Percentiles rank a stretch among this genome's conserved stretches.
phyloP scores from a whole-genome alignment of 2,888 invertebrate genomes.

The Zonitis immaculata region DNA sequence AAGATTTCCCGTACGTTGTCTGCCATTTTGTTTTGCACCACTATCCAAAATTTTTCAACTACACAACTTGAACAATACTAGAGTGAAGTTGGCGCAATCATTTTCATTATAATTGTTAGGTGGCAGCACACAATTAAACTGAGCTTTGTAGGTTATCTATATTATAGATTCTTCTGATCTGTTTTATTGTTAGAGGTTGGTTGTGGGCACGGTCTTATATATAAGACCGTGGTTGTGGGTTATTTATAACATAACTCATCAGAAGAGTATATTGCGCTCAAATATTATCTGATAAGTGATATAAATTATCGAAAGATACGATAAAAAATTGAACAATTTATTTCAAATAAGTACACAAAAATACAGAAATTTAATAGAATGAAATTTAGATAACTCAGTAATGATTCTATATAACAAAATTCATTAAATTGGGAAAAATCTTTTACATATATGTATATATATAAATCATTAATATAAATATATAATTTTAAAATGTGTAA shows the following conservation, averaged over 20 bases:
- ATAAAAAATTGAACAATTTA: neutral
- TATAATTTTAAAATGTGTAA: too few species aligned
- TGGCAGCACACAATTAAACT: too few species aligned
- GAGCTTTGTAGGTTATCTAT: too few species aligned
- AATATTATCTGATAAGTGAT: too few species aligned
- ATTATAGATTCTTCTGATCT: too few species aligned
- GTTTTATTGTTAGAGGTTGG: too few species aligned
- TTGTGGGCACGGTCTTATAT: too few species aligned
- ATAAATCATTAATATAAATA: too few species aligned
- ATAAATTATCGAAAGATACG: too few species aligned
- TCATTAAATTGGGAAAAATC: neutral
- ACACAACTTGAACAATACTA: slow-evolving; percentile 33
- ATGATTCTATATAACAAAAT: neutral
- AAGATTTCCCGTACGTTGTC: slow-evolving; percentile 48
- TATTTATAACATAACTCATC: too few species aligned
- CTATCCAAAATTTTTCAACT: slow-evolving; percentile 39
- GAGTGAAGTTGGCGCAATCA: slow-evolving; percentile 10
- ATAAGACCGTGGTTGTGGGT: too few species aligned
- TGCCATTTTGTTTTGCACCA: slow-evolving; percentile 48
- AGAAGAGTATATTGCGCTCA: too few species aligned
- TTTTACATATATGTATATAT: neutral
- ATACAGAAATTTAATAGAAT: neutral
- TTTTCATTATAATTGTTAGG: neutral
- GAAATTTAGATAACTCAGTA: neutral
- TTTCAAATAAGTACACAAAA: slow-evolving; percentile 4